phyloP scores from a whole-genome alignment of 2,797 vertebrate genomes.

The Alca torda region DNA sequence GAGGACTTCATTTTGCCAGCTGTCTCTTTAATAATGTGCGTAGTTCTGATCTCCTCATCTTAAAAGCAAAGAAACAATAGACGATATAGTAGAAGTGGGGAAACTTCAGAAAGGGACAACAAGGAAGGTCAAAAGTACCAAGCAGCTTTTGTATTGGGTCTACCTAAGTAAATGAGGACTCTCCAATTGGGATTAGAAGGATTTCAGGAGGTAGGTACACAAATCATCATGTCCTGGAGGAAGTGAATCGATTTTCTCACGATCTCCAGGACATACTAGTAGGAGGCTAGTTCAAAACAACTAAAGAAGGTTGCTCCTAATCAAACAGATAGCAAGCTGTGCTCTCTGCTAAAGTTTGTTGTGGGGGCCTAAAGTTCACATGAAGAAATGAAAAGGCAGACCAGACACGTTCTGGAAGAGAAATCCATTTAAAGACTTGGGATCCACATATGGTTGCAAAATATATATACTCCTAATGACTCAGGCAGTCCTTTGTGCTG shows the following conservation, averaged over 20 bases:
- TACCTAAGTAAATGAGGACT: not conserved
- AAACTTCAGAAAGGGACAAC: not conserved
- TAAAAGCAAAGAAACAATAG: not conserved
- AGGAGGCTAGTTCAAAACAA: not conserved
- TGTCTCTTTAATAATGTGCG: not conserved
- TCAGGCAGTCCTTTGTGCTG: not conserved
- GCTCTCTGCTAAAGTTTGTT: not conserved
- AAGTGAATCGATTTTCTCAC: not conserved
- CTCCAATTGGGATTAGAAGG: not conserved
- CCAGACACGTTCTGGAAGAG: not conserved
- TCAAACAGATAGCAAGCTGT: not conserved
- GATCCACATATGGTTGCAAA: not conserved
- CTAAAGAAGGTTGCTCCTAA: not conserved
- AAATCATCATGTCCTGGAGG: not conserved
- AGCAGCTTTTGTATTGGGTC: not conserved
- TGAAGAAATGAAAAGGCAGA: not conserved
- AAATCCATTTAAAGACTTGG: not conserved
- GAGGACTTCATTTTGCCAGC: not conserved
- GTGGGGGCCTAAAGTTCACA: not conserved
- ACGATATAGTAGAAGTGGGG: not conserved
- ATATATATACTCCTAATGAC: not conserved
- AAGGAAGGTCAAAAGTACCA: not conserved
- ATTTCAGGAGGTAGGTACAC: not conserved
- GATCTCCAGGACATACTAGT: not conserved
- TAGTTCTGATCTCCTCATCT: not conserved